Conservation (phyloP, 2,888 invertebrate species). For the Platynereis dumerilii region DNA sequence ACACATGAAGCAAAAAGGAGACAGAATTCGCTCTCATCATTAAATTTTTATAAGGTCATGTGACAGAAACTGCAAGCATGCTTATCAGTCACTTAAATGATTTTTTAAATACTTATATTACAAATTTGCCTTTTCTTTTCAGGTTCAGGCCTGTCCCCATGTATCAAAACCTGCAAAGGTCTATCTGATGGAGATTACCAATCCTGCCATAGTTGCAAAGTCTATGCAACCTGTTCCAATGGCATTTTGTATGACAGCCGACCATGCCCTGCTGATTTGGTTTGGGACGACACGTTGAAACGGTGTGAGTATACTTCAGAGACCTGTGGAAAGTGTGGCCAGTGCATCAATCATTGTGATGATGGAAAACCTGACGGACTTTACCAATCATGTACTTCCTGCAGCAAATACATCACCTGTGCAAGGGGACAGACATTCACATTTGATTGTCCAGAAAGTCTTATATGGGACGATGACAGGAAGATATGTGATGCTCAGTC, state of each 20-base stretch:
- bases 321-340: slow-evolving; percentile 5
- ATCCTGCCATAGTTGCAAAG: slow-evolving; percentile 41
- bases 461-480: too few relatives aligned
- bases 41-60: too few relatives aligned
- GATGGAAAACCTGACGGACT: slow-evolving; percentile 22
- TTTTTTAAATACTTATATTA: too few relatives aligned
- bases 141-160: slow-evolving; percentile 3
- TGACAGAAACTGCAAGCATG: too few relatives aligned
- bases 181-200: slow-evolving; percentile 41
- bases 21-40: too few relatives aligned
- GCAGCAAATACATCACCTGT: slow-evolving; percentile 42
- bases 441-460: too few relatives aligned
- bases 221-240: slow-evolving; percentile 41
- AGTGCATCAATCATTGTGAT: too few relatives aligned
- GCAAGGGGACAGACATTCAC: slow-evolving; percentile 31
- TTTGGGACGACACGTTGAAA: slow-evolving; percentile 15
- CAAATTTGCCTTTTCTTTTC: too few relatives aligned
- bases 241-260: slow-evolving; percentile 36
- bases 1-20: too few relatives aligned
- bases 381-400: slow-evolving; percentile 42
- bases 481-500: too few relatives aligned
- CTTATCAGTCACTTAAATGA: too few relatives aligned
- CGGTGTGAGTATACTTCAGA: slow-evolving; percentile 14
- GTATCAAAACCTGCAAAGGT: slow-evolving; percentile 32
- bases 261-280: slow-evolving; percentile 6